Conservation (phyloP, 2,888 invertebrate species). For the Alviniconcha strummeri region DNA sequence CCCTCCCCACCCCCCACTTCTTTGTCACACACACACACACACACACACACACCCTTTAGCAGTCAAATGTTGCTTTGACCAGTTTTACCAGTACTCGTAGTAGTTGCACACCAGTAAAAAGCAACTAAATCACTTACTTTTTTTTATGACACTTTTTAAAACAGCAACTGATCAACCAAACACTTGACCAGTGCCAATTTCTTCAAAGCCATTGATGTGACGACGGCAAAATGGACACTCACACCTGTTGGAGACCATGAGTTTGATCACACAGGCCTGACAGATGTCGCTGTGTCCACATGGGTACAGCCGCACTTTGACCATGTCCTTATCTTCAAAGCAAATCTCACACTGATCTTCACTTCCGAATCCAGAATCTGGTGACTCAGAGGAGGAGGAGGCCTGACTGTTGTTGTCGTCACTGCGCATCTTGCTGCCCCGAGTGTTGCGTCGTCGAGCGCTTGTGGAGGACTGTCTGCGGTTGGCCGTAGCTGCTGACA, state of each 20-base stretch:
- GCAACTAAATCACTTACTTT: too few species aligned
- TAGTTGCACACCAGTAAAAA: too few species aligned
- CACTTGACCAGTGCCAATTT: not conserved
- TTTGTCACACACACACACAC: too few species aligned
- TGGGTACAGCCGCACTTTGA: slow-evolving; percentile 32
- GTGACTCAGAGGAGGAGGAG: not conserved
- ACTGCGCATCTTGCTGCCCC: not conserved
- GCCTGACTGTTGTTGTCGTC: not conserved
- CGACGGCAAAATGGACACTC: slow-evolving; percentile 32
- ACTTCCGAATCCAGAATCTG: not conserved
- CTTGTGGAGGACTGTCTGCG: not conserved
- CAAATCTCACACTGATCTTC: slow-evolving; percentile 29
- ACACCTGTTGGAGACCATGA: not conserved
- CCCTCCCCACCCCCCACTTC: too few species aligned
- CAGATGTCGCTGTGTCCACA: slow-evolving; percentile 33
- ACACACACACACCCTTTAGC: too few species aligned
- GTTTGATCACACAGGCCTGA: slow-evolving; percentile 24
- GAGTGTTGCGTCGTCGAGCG: not conserved
- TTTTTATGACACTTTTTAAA: too few species aligned
- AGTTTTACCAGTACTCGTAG: too few species aligned
- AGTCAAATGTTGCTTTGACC: too few species aligned
- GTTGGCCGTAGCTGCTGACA: not conserved
- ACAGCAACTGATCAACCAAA: not conserved
- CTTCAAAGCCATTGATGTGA: slow-evolving; percentile 30
- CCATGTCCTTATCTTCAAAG: not conserved